Evolutionary conservation across 2,888 invertebrate species (phyloP).

Genomic region (Campoplex capitator): DNA sequence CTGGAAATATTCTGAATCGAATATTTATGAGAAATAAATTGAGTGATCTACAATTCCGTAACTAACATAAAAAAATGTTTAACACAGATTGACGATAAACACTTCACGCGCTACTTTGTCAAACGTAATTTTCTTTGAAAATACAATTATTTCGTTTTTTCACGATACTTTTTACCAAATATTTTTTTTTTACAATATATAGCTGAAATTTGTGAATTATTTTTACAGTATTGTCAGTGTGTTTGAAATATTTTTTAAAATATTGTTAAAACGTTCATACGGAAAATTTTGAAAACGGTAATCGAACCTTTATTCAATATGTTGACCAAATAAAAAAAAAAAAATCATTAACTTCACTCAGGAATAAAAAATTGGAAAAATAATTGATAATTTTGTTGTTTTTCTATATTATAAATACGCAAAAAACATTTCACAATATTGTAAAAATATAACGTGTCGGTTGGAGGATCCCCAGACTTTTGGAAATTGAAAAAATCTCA

Average conservation of each 20-base stretch:
- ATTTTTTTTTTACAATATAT: constrained; percentile 23
- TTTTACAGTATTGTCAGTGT: constrained; percentile 24
- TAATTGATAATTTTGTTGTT: neutral
- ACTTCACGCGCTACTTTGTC: neutral
- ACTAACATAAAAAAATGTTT: constrained; percentile 3
- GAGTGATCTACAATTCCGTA: neutral
- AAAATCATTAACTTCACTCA: neutral
- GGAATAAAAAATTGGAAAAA: neutral
- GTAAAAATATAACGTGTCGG: neutral
- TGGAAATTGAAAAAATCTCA: neutral
- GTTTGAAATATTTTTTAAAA: neutral
- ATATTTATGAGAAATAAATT: constrained; percentile 8
- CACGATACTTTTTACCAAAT: neutral
- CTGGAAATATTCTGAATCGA: constrained; percentile 28
- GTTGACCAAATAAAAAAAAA: neutral
- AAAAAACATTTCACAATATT: neutral
- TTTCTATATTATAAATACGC: neutral
- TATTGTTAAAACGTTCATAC: neutral
- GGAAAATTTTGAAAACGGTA: neutral
- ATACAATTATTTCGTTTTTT: constrained; percentile 1
- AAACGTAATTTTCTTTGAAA: constrained; percentile 8
- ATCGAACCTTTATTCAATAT: neutral
- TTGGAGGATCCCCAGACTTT: neutral
- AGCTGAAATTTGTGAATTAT: neutral
- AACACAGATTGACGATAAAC: neutral